Evolutionary conservation across 2,797 vertebrate genomes (phyloP).

Genomic region (Valencia hispanica): DNA sequence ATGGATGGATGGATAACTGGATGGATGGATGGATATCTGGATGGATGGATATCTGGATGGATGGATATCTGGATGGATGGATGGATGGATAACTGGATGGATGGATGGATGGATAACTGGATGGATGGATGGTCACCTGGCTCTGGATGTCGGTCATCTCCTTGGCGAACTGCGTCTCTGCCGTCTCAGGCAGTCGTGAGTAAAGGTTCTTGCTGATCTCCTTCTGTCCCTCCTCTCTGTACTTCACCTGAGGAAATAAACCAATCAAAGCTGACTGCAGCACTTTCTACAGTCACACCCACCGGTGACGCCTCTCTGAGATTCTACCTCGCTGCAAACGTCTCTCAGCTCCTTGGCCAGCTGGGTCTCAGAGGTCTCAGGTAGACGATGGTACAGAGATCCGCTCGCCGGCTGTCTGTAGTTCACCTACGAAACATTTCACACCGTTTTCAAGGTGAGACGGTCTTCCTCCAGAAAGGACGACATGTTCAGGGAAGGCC

Average conservation of each 20-base stretch:
- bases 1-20: background rate
- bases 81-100: background rate
- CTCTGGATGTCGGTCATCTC: constrained; percentile 68
- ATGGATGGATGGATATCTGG: background rate
- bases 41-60: background rate
- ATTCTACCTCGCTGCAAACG: constrained; percentile 87
- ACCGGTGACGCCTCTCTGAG: too few relatives aligned
- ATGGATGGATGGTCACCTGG: constrained; percentile 41
- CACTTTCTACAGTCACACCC: background rate
- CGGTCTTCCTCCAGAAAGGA: background rate
- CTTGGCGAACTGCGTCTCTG: constrained; percentile 49
- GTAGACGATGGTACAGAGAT: constrained; percentile 86
- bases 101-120: background rate
- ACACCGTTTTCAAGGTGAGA: background rate
- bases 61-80: too few relatives aligned
- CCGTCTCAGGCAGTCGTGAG: constrained; percentile 74
- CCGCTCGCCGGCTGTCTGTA: constrained; percentile 84
- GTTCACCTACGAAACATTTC: constrained; percentile 76
- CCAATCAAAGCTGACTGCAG: background rate
- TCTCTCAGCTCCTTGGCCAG: constrained; percentile 84
- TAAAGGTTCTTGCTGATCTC: constrained; percentile 77
- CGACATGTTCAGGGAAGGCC: background rate
- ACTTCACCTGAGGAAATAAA: constrained; percentile 56
- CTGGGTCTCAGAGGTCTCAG: constrained; percentile 86
- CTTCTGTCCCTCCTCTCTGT: constrained; percentile 66